Evolutionary conservation across 2,797 vertebrate genomes (phyloP).

Genomic region (Streptopelia turtur): DNA sequence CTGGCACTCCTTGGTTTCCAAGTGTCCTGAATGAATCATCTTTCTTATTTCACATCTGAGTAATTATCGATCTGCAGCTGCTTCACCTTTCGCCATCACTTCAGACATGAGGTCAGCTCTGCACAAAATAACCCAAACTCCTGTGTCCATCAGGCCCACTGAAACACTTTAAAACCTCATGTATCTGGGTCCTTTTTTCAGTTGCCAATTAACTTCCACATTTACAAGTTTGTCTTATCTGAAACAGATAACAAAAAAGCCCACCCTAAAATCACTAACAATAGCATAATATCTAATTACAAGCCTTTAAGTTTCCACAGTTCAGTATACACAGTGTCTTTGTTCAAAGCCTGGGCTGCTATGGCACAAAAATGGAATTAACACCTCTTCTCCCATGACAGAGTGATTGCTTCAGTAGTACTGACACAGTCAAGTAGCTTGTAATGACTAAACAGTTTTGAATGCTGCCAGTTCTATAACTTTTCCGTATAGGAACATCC

Average conservation of each 20-base stretch:
- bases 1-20: conserved; percentile 1
- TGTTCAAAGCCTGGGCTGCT: not conserved
- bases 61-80: not conserved
- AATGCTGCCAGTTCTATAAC: conserved; percentile 33
- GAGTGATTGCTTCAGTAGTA: not conserved
- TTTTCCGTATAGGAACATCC: conserved; percentile 35
- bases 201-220: not conserved
- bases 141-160: not conserved
- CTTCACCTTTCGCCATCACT: not conserved
- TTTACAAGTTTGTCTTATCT: not conserved
- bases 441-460: not conserved
- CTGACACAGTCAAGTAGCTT: not conserved
- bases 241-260: not conserved
- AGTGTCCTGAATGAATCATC: conserved; percentile 13
- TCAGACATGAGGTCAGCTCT: not conserved
- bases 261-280: not conserved
- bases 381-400: conserved; percentile 14
- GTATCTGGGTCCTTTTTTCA: not conserved
- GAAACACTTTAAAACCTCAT: not conserved
- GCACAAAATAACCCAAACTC: not conserved
- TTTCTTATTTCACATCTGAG: not conserved
- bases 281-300: not conserved
- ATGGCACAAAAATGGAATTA: conserved; percentile 6
- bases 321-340: not conserved
- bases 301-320: conserved; percentile 15